phyloP scores from a whole-genome alignment of 2,888 invertebrate species.

The Chesias legatella region DNA sequence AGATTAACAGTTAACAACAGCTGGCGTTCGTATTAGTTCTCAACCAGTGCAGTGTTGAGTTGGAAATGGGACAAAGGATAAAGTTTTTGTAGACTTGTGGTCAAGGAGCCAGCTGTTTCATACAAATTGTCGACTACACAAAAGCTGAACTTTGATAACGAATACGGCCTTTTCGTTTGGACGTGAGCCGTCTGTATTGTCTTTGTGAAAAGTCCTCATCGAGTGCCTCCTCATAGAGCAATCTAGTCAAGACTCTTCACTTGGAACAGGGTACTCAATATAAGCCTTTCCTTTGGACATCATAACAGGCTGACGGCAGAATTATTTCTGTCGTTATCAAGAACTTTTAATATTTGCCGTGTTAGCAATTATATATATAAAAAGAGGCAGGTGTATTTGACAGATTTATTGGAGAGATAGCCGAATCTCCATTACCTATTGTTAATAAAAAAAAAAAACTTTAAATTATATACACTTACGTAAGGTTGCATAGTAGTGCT shows the following conservation, averaged over 20 bases:
- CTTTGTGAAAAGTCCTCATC: slow-evolving; percentile 37
- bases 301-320: slow-evolving; percentile 1
- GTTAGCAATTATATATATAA: too few relatives aligned
- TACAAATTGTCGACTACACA: slow-evolving; percentile 16
- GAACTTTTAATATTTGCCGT: too few relatives aligned
- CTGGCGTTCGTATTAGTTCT: slow-evolving; percentile 14
- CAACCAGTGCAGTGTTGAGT: slow-evolving; percentile 16
- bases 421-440: too few relatives aligned
- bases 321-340: not conserved
- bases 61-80: slow-evolving; percentile 20
- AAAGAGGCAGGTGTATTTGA: too few relatives aligned
- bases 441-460: too few relatives aligned
- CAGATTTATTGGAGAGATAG: too few relatives aligned
- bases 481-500: too few relatives aligned
- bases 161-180: slow-evolving; percentile 37
- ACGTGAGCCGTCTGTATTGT: slow-evolving; percentile 33
- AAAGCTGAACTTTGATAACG: slow-evolving; percentile 26
- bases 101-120: slow-evolving; percentile 20
- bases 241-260: slow-evolving; percentile 45
- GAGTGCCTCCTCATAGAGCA: slow-evolving; percentile 46
- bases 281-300: slow-evolving; percentile 19
- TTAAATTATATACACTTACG: too few relatives aligned
- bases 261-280: slow-evolving; percentile 34
- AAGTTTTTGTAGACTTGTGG: slow-evolving; percentile 24
- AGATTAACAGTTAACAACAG: slow-evolving; percentile 10